phyloP scores from a whole-genome alignment of 2,888 invertebrate species.

The Hydriomena furcata region DNA sequence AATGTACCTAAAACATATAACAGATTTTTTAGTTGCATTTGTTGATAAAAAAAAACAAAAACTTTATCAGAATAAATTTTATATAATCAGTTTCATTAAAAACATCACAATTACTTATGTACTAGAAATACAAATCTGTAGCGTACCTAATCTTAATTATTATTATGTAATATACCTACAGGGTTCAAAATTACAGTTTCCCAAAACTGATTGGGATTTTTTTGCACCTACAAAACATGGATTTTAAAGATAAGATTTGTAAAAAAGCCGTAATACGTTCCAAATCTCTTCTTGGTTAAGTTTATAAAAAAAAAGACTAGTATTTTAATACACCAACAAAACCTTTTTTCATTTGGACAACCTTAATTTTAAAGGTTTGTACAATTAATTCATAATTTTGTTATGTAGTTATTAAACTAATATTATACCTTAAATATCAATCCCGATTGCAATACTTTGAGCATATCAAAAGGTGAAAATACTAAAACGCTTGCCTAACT shows the following conservation, averaged over 20 bases:
- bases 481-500: constrained; percentile 28
- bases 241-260: no score
- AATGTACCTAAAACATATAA: no score
- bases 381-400: constrained; percentile 12
- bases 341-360: constrained; percentile 46
- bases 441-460: constrained; percentile 44
- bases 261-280: no score
- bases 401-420: constrained; percentile 3
- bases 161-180: background rate
- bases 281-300: constrained; percentile 31
- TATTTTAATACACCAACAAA: constrained; percentile 58
- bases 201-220: background rate
- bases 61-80: constrained; percentile 15
- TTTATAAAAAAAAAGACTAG: constrained; percentile 67
- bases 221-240: no score
- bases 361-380: constrained; percentile 10
- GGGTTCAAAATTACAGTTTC: background rate
- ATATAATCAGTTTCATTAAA: constrained; percentile 23
- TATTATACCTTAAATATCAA: constrained; percentile 6
- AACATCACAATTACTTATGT: constrained; percentile 25
- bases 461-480: constrained; percentile 45
- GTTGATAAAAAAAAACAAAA: constrained; percentile 19
- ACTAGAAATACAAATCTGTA: constrained; percentile 24
- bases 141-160: background rate
- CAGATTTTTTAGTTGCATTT: no score